Evolutionary conservation across 92 coral and sea anemone species (phyloP).

Genomic region (Nematostella vectensis): DNA sequence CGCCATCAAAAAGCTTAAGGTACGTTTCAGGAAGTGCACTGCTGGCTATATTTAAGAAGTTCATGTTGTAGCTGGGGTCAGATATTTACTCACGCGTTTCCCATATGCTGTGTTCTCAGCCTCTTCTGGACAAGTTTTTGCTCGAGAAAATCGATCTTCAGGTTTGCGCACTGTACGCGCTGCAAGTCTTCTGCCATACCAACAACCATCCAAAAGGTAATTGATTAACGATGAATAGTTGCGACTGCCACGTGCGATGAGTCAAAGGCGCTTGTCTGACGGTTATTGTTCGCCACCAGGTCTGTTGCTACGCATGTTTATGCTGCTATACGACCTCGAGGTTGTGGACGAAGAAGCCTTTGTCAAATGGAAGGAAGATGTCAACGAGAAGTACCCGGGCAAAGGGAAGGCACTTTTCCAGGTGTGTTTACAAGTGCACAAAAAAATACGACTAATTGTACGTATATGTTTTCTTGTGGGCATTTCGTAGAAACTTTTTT

Average conservation of each 20-base stretch:
- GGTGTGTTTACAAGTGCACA: no score
- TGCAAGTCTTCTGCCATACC: slow-evolving; percentile 89
- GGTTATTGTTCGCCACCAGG: slow-evolving; percentile 31
- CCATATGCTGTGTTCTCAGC: slow-evolving; percentile 37
- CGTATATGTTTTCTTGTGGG: background rate
- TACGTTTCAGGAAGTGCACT: no score
- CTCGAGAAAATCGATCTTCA: slow-evolving; percentile 78
- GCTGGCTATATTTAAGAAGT: no score
- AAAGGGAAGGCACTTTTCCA: slow-evolving; percentile 95
- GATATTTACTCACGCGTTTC: no score
- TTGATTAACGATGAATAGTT: background rate
- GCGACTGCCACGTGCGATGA: no score
- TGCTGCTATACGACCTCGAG: slow-evolving; percentile 87
- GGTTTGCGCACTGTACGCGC: slow-evolving; percentile 87
- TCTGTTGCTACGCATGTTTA: slow-evolving; percentile 89
- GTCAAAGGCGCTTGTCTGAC: no score
- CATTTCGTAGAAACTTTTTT: no score
- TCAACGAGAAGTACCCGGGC: slow-evolving; percentile 93
- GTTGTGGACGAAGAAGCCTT: slow-evolving; percentile 97
- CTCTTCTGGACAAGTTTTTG: slow-evolving; percentile 78
- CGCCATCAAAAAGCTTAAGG: slow-evolving; percentile 69
- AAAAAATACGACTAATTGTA: background rate
- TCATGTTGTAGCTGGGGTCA: no score
- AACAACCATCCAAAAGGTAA: slow-evolving; percentile 90
- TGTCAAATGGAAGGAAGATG: slow-evolving; percentile 96